A percentile compares a stretch with the other conserved stretches of the same genome.
Conservation (phyloP, 2,888 invertebrate genomes). For the Platerodrilus igneus region DNA sequence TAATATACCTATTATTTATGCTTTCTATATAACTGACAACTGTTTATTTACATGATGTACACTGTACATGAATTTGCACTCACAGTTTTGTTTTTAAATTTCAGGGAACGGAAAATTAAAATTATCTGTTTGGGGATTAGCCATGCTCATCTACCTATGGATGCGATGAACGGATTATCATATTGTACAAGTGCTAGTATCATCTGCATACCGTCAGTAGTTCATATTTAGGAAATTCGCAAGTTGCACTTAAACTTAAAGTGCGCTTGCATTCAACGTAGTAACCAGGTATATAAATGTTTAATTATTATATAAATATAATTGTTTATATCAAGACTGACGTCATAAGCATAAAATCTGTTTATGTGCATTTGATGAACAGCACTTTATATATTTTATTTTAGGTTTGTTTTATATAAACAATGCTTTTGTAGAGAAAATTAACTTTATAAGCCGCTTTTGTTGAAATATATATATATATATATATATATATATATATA, state of each 20-base stretch:
- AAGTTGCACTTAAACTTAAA: conserved; percentile 27
- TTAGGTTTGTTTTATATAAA: no score
- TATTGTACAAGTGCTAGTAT: conserved; percentile 7
- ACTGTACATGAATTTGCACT: not conserved
- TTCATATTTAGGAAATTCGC: conserved; percentile 24
- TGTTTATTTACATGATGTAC: conserved; percentile 1
- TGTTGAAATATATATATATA: no score
- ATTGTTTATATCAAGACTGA: conserved; percentile 47
- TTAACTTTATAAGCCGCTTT: no score
- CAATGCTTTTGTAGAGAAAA: no score
- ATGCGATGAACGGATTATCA: conserved; percentile 27
- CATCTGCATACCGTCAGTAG: conserved; percentile 25
- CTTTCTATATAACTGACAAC: conserved; percentile 1
- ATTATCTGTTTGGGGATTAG: conserved; percentile 17
- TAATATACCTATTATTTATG: conserved; percentile 7
- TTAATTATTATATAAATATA: conserved; percentile 42
- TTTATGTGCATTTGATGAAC: no score
- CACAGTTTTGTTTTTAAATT: conserved; percentile 19
- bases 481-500: no score
- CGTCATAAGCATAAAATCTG: no score
- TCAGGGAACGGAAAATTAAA: conserved; percentile 20
- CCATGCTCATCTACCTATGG: conserved; percentile 26
- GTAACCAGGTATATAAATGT: conserved; percentile 42
- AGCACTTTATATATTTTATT: no score
- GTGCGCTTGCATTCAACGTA: conserved; percentile 35